Evolutionary conservation across 2,888 invertebrate species (phyloP).

Genomic region (Julus scandinavius): DNA sequence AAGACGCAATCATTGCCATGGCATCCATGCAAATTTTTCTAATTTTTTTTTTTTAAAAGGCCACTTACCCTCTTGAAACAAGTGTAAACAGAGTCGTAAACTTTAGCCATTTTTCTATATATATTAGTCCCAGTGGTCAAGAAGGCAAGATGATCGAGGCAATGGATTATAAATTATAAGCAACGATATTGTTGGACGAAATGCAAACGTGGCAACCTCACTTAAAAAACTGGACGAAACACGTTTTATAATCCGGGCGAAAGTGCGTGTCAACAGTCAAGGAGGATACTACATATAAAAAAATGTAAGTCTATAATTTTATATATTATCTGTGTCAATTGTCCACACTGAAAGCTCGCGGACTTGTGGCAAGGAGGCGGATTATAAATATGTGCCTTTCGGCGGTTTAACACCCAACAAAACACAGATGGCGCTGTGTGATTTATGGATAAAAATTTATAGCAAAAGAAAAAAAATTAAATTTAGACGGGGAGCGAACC

Average conservation of each 20-base stretch:
- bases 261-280: not conserved
- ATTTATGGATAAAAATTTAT: too few species aligned
- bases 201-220: not conserved
- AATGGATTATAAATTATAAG: not conserved
- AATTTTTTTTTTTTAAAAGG: not conserved
- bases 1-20: too few species aligned
- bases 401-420: not conserved
- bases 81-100: not conserved
- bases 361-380: too few species aligned
- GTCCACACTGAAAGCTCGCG: not conserved
- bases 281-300: not conserved
- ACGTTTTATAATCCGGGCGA: not conserved
- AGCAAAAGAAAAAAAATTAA: too few species aligned
- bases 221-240: not conserved
- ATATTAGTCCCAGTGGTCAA: not conserved
- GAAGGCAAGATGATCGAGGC: not conserved
- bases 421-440: not conserved
- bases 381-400: not conserved
- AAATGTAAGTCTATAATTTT: not conserved
- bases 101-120: not conserved
- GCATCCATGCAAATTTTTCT: too few species aligned
- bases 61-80: conserved; percentile 6
- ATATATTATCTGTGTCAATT: not conserved
- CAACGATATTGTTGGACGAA: not conserved
- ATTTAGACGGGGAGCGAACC: too few species aligned